Base-by-base conservation (phyloP, 2,888 invertebrate genomes). In the Biston betularia region DNA sequence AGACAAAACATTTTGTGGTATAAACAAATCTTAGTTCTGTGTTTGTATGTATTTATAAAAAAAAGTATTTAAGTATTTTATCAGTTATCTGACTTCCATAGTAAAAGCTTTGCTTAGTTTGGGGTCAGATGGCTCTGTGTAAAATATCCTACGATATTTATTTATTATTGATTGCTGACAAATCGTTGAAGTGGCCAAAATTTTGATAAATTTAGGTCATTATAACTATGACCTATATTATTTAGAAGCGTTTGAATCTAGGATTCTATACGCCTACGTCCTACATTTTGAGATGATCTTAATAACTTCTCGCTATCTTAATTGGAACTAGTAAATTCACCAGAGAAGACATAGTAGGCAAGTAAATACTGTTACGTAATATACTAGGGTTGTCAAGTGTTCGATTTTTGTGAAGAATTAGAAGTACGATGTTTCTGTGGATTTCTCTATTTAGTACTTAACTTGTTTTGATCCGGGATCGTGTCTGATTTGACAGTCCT, bases 291-390 rank as follows among this genome's bases (percentile, higher is more conserved):
- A 8, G 58, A 49, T 48, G 46, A 48, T 57, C 35, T 57, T 57
- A 57, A 46, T 57, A 57, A 57, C 48, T 49, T 24, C 12, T 14
- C 38, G 15, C 50, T 50, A 60, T 65, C 50, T 60, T 65, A 60
- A 65, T 65, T 60, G 55, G 44, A 65, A 55, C 49, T 60, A 60
- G 60, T 56, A 50, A 65, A 60, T 65, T 65, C 50, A 33, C 11
- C 35, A 8, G 40, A 52, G 46, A n/a, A 54, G 59, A 55, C 24
- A 38, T 24, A 54, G 59, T 65, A 49, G 50, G 44, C 45, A 50
- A 66, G 46, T 58, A 62, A 58, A 49, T 58, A 35, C 49, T 54
- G 34, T 55, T 55, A 55, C 15, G 49, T 67, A 63, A 67, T 10
- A 14, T 10, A 15, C 38, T 8, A 53, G 52, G 52, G 52, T 53